A percentile compares a stretch with the other conserved stretches of the same genome.
phyloP scores from a whole-genome alignment of 2,888 invertebrate genomes.

The Vannuccia rotundouncinata region DNA sequence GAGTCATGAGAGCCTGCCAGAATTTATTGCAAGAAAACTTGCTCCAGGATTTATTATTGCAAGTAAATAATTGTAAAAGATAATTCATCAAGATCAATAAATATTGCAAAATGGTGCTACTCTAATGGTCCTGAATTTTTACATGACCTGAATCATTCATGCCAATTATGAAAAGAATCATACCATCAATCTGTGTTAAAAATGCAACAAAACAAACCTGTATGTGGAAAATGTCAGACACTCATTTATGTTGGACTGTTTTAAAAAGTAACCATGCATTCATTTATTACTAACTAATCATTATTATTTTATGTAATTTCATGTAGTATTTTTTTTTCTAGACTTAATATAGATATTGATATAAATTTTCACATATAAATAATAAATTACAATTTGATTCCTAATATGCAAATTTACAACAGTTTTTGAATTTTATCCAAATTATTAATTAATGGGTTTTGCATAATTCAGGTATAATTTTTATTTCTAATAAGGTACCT shows the following conservation, averaged over 20 bases:
- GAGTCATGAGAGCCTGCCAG: background rate
- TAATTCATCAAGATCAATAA: background rate
- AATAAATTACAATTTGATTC: too few relatives aligned
- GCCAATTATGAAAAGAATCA: slow-evolving; percentile 1
- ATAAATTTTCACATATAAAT: too few relatives aligned
- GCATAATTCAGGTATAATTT: too few relatives aligned
- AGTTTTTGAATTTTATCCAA: too few relatives aligned
- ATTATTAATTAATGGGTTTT: too few relatives aligned
- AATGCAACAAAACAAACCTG: background rate
- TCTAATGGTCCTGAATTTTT: background rate
- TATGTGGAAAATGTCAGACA: slow-evolving; percentile 16
- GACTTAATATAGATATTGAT: too few relatives aligned
- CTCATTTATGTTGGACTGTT: slow-evolving; percentile 3
- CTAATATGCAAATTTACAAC: too few relatives aligned
- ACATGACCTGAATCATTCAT: background rate
- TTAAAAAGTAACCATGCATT: background rate
- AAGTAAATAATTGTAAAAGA: background rate
- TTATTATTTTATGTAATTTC: background rate
- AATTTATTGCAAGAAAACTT: background rate
- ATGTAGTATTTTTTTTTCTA: too few relatives aligned
- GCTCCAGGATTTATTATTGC: background rate
- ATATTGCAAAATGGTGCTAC: background rate
- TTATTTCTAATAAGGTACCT: too few relatives aligned
- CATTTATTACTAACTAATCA: background rate
- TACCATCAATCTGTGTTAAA: background rate